These are phyloP conservation scores for Ophonus ardosiacus DNA, from an alignment of 2,888 invertebrate genomes.

Conservation along the genomic window DNA sequence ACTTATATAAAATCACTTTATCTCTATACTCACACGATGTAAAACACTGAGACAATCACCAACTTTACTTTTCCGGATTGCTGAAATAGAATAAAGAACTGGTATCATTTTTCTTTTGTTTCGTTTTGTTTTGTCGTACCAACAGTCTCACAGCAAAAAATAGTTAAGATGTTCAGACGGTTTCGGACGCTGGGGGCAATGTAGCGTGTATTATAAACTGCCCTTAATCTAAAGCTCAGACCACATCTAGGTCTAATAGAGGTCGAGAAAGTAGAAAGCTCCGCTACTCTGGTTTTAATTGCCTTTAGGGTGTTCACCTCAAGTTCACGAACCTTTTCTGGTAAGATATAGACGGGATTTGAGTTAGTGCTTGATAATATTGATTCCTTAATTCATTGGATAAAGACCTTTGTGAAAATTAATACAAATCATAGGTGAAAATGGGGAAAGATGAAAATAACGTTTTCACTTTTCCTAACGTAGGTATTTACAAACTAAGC, in stretches of 20 bases:
- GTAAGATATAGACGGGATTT: slow-evolving; percentile 1
- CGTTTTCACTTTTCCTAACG: too few relatives aligned
- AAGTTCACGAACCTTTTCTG: slow-evolving; percentile 6
- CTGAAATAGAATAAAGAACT: not conserved
- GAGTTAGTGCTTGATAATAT: not conserved
- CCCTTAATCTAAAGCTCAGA: slow-evolving; percentile 29
- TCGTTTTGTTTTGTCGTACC: not conserved
- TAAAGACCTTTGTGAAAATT: not conserved
- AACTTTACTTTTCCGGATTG: not conserved
- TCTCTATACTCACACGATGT: too few relatives aligned
- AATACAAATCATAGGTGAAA: too few relatives aligned
- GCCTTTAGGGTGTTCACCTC: slow-evolving; percentile 13
- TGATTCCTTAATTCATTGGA: not conserved
- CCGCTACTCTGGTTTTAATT: slow-evolving; percentile 8
- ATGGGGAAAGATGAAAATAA: too few relatives aligned
- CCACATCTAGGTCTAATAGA: not conserved
- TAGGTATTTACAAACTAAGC: too few relatives aligned
- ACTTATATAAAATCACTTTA: too few relatives aligned
- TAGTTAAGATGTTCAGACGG: slow-evolving; percentile 1
- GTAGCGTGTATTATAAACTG: slow-evolving; percentile 31
- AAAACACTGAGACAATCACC: not conserved
- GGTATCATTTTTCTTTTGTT: slow-evolving; percentile 22
- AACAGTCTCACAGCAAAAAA: not conserved
- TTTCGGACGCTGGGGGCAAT: not conserved
- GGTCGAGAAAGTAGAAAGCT: slow-evolving; percentile 5